A percentile compares a stretch with the other conserved stretches of the same genome.
phyloP scores from a whole-genome alignment of 2,888 invertebrate genomes.

The Amphimallon solstitiale region DNA sequence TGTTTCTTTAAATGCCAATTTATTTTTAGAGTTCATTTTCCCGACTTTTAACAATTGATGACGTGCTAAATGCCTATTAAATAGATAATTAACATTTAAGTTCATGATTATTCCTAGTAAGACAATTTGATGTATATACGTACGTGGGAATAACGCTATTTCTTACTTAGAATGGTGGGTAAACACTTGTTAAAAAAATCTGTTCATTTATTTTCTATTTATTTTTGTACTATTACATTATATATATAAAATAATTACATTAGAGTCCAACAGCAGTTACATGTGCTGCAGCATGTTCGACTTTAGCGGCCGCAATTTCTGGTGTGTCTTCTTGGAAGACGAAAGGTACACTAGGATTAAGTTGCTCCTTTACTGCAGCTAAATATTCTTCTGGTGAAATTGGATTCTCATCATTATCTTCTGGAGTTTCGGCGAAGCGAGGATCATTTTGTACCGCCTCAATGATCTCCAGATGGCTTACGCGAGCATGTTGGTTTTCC shows the following conservation, averaged over 20 bases:
- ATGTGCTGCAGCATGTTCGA: conserved; percentile 35
- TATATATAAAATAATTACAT: not conserved
- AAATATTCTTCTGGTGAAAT: conserved; percentile 9
- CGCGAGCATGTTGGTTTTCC: not conserved
- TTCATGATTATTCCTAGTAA: too few relatives aligned
- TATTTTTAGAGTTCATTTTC: too few relatives aligned
- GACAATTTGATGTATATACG: too few relatives aligned
- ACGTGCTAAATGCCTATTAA: too few relatives aligned
- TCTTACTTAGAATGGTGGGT: too few relatives aligned
- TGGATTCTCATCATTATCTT: conserved; percentile 14
- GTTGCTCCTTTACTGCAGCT: conserved; percentile 1
- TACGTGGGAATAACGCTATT: too few relatives aligned
- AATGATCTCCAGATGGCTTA: not conserved
- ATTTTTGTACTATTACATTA: too few relatives aligned
- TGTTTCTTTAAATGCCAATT: too few relatives aligned
- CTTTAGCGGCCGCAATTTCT: conserved; percentile 38
- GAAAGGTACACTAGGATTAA: conserved; percentile 13
- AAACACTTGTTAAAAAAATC: too few relatives aligned
- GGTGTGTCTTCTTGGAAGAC: conserved; percentile 35
- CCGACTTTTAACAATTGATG: too few relatives aligned
- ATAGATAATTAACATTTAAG: too few relatives aligned
- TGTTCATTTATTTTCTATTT: too few relatives aligned
- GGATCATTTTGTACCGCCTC: not conserved
- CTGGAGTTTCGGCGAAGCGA: conserved; percentile 18
- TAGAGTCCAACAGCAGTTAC: conserved; percentile 11